Conservation (phyloP, 2,797 vertebrate species). For the Xenops minutus region DNA sequence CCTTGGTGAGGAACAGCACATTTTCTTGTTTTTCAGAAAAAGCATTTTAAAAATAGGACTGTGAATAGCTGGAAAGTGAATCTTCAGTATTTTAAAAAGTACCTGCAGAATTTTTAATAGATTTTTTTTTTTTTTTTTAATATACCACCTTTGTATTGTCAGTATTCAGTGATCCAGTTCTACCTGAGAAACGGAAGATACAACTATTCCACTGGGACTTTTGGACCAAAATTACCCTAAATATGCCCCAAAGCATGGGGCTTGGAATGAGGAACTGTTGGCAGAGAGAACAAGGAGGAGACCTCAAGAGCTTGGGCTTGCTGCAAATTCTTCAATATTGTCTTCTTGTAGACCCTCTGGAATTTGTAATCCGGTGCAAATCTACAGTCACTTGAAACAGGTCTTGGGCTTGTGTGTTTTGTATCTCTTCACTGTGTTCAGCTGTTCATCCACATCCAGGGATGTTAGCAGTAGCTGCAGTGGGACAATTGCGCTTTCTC, state of each 20-base stretch:
- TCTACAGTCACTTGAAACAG: neutral
- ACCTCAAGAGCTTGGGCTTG: neutral
- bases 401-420: neutral
- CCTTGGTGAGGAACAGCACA: rapidly evolving
- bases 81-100: neutral
- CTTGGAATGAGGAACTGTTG: neutral
- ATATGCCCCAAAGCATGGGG: neutral
- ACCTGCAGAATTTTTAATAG: neutral
- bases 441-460: neutral
- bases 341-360: neutral
- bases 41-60: neutral
- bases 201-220: neutral
- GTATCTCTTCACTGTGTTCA: neutral
- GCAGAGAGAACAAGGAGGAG: neutral
- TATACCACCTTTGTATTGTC: neutral
- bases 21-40: neutral
- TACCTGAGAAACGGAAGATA: neutral
- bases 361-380: neutral
- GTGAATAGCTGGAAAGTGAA: neutral
- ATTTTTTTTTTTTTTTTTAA: neutral
- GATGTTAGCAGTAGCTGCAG: neutral
- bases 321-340: neutral
- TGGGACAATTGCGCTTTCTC: neutral
- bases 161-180: neutral
- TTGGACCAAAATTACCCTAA: neutral